These are phyloP conservation scores for Anarrhichthys ocellatus DNA, from an alignment of 2,113 vertebrate genomes.

Conservation along the genomic window DNA sequence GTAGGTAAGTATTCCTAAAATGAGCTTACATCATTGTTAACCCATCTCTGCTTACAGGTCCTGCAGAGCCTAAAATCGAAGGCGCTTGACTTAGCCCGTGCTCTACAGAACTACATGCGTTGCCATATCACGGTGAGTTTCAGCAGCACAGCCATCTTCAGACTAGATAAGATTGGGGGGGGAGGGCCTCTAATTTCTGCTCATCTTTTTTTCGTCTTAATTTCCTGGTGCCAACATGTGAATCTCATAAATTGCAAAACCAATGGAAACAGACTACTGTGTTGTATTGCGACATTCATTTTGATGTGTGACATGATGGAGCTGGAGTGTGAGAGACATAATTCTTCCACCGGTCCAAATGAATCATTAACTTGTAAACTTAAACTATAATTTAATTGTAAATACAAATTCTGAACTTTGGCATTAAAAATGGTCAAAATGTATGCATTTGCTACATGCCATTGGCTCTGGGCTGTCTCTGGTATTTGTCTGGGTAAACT, in stretches of 20 bases:
- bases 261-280: background rate
- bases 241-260: background rate
- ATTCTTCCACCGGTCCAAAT: background rate
- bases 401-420: background rate
- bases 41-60: slow-evolving; percentile 76
- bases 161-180: background rate
- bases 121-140: slow-evolving; percentile 83
- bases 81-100: slow-evolving; percentile 74
- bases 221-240: background rate
- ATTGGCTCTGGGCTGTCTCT: background rate
- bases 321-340: background rate
- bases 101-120: slow-evolving; percentile 83
- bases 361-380: background rate
- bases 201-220: background rate
- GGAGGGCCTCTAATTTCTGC: background rate
- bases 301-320: background rate
- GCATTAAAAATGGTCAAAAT: background rate
- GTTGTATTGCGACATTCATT: background rate
- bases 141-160: background rate
- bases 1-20: background rate
- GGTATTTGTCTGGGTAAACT: slow-evolving; percentile 10
- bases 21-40: background rate
- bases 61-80: slow-evolving; percentile 83
- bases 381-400: background rate
- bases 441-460: background rate